Evolutionary conservation across 92 coral and sea anemone species (phyloP), one percentile per base, ranked within the genome.

Genomic region (Pocillopora grandis): DNA sequence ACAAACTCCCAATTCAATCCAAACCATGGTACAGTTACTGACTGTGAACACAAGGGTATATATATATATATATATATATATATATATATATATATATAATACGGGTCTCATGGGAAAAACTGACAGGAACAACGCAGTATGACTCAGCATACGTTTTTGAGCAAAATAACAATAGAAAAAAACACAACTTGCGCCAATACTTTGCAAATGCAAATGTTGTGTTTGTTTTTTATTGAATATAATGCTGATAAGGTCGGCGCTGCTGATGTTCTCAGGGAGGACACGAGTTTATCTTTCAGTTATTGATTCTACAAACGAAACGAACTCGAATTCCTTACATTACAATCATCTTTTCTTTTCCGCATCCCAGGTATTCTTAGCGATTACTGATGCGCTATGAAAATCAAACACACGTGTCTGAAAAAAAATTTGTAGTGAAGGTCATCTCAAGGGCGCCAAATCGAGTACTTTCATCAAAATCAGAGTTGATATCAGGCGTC

Each of bases 401-500:
- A 74, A 21, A 56, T 3, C 20, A 48, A 62, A 55, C 15, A 62
- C 76, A 19, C 19, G 31, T 72, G 8, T 48, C 27, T 33, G 3
- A 12, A 31, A 31, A 17, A 31, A 12, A 67, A 0, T 3, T 3
- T 42, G 52, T 0, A 5, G 52, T 9, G 19, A 68, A 42, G 1
- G 7, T 68, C 37, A 31, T 68, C 52, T 6, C 15, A 17, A 55
- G 20, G 75, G 23, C 75, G 75, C 75, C 57, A 36, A 55, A 64
- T 7, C 48, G 73, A 33, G n/a, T 68, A 35, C 55, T 69, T 66
- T 16, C 37, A 10, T 13, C 60, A 65, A 72, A 72, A 72, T 72
- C 59, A 75, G 62, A 58, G 62, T 37, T 62, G n/a, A 78, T 55
- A 78, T 66, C 73, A 65, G 82, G 19, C 71, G 19, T 59, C 58